Evolutionary conservation across 2,113 vertebrate species (phyloP), one percentile per base, ranked within the genome.

Genomic region (Rhizomys pruinosus): DNA sequence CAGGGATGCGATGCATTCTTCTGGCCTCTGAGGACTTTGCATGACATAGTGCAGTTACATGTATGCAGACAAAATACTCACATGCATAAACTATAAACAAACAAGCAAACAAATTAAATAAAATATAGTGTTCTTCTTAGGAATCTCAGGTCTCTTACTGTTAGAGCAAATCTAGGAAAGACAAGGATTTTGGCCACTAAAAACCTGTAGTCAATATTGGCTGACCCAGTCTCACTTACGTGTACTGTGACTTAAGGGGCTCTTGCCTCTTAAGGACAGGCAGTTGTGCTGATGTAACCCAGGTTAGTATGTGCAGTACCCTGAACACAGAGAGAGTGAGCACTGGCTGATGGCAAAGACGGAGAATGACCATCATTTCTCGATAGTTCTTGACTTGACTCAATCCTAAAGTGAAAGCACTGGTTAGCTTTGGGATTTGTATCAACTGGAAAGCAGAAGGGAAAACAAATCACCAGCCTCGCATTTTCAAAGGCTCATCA

Each of bases 271-370:
- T 47, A 64, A 61, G 63, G 63, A 42, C 15, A 79, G 39, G 22
- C 47, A 81, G n/a, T 32, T 72, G 27, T 47, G 37, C 42, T 47
- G 74, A 37, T 11, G 73, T 61, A 77, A 88, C 13, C 80, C 74
- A 91, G 64, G 3, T 63, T 39, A 71, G 76, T 34, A 55, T n/a
- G 47, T n/a, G 63, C 52, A 55, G 39, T 61, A 37, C 37, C 37
- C 78, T 23, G 78, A 94, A 66, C 34, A 92, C n/a, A 92, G 76
- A 86, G 63, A 52, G 55, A 74, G 76, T 91, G 57, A 32, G 84
- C 87, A 81, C 79, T 85, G 87, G 87, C 90, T 89, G 73, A 59
- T 95, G 84, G 92, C 71, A 72, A 76, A 92, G 86, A 20, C 66
- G 32, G 44, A 92, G 66, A 61, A 77, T 32, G 76, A 63, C 59